Evolutionary conservation across 2,888 invertebrate species (phyloP), one percentile per base, ranked within the genome.

Genomic region (Girardia tigrina): DNA sequence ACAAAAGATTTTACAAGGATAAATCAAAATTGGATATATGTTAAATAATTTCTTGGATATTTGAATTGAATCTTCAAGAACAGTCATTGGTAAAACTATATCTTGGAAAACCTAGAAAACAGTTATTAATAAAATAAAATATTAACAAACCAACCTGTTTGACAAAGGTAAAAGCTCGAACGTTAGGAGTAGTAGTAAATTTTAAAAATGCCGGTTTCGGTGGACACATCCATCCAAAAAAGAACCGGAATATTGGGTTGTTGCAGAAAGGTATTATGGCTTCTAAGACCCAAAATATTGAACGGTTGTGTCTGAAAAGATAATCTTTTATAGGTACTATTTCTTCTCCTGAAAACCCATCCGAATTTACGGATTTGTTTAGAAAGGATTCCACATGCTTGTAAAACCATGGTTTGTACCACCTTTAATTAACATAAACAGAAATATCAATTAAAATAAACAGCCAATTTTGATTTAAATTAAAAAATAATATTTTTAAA

Each of bases 391-490:
- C 86, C 0, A 90, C 91, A 82, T 91, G 90, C 77, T 87, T 88
- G 85, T 89, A 91, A 85, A 91, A 91, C 91, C 91, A 91, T 6
- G 90, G 90, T 78, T 90, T 89, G 82, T 90, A 88, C 89, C 90
- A 91, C 75, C 86, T 85, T 0, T 90, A 4, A 8, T 73, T n/a
- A 73, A 42, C 8, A 29, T 12, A 8, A 20, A 73, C 16, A 12
- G 8, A 6, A 26, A n/a, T 8, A 26, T 28, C 12, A 72, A 72
- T 70, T 70, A 23, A 26, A 20, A 12, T 14, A 20, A 14, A 70
- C n/a, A n/a, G n/a, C n/a, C n/a, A n/a, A n/a, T n/a, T n/a, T n/a
- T n/a, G n/a, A n/a, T n/a, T n/a, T n/a, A n/a, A n/a, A n/a, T n/a
- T n/a, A n/a, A n/a, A n/a, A n/a, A n/a, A n/a, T n/a, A n/a, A n/a